phyloP scores from a whole-genome alignment of 2,113 vertebrate species.

The Festucalex cinctus region DNA sequence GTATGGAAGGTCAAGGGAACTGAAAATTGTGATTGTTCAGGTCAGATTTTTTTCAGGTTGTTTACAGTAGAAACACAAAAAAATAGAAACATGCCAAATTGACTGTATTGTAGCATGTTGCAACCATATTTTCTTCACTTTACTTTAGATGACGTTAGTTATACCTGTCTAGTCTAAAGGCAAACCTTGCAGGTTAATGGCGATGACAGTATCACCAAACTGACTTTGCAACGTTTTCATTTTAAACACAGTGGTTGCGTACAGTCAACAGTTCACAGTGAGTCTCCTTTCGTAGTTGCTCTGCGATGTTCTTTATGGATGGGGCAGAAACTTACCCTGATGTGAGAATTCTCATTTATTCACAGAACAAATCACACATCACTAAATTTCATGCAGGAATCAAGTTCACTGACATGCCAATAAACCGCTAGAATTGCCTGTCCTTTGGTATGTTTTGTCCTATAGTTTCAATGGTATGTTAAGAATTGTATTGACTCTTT shows the following conservation, averaged over 20 bases:
- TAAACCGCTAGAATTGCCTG: not conserved
- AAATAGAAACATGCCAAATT: too few species aligned
- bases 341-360: not conserved
- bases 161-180: not conserved
- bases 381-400: not conserved
- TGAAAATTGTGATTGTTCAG: too few species aligned
- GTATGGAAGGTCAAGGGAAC: too few species aligned
- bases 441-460: not conserved
- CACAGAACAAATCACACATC: not conserved
- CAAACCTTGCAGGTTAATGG: not conserved
- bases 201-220: not conserved
- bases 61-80: too few species aligned
- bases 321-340: not conserved
- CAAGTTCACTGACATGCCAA: not conserved
- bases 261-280: slow-evolving; percentile 6
- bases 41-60: too few species aligned
- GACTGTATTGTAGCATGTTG: too few species aligned
- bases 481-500: not conserved
- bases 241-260: slow-evolving; percentile 27
- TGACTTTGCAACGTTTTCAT: slow-evolving; percentile 5
- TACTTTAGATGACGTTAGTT: not conserved
- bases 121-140: not conserved
- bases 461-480: not conserved
- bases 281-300: not conserved
- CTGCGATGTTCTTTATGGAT: not conserved